A percentile compares a stretch with the other conserved stretches of the same genome.
Evolutionary conservation across 2,797 vertebrate species (phyloP).

Genomic region (Takifugu rubripes): DNA sequence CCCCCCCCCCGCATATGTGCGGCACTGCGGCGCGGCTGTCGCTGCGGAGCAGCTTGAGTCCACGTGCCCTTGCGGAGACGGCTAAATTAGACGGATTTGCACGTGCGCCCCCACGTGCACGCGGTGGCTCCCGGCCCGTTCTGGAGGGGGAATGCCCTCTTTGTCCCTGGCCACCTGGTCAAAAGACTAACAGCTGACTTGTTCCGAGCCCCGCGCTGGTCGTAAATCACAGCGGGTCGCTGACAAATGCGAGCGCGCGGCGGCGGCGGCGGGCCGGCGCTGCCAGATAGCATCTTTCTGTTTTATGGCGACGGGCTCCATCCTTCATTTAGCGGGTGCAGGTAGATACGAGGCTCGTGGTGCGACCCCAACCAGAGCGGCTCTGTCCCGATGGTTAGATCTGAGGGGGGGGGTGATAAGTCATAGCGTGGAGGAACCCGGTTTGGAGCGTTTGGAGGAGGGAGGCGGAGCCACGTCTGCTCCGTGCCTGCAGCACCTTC

Average conservation of each 20-base stretch:
- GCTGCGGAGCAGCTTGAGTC: constrained; percentile 61
- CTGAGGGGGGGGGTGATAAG: too few species aligned
- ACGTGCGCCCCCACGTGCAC: constrained; percentile 21
- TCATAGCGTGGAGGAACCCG: too few species aligned
- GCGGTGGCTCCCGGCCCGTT: constrained; percentile 54
- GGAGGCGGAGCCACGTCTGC: too few species aligned
- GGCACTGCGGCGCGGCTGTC: constrained; percentile 46
- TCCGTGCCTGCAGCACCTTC: too few species aligned
- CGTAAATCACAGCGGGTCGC: constrained; percentile 70
- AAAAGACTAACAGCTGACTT: constrained; percentile 79
- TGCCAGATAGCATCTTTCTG: constrained; percentile 41
- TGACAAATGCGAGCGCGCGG: constrained; percentile 4
- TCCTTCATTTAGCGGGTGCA: too few species aligned
- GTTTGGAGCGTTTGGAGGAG: too few species aligned
- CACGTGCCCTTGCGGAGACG: constrained; percentile 58
- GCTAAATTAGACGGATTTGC: constrained; percentile 66
- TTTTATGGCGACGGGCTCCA: too few species aligned
- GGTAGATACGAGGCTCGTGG: too few species aligned
- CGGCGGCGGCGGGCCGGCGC: constrained; percentile 23
- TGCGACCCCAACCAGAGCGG: too few species aligned
- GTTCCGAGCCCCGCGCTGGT: constrained; percentile 65
- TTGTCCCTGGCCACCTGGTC: constrained; percentile 78
- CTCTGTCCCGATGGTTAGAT: too few species aligned
- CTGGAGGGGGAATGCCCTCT: constrained; percentile 66
- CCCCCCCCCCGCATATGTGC: constrained; percentile 30